These are phyloP conservation scores for Papilio dardanus DNA, from an alignment of 1,140 invertebrate species.

Conservation along the genomic window DNA sequence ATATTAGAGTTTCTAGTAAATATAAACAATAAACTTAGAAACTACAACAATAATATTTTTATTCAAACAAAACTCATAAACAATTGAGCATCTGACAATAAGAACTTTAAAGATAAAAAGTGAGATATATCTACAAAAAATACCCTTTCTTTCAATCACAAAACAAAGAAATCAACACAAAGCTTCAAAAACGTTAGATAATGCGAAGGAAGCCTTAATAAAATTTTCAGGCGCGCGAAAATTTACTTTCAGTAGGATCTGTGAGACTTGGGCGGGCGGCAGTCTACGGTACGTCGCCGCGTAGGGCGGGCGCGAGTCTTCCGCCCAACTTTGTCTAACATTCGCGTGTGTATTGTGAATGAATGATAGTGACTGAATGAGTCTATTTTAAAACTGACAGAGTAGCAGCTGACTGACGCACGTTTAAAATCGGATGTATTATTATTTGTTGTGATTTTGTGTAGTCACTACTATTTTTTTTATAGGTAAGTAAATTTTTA, in stretches of 20 bases:
- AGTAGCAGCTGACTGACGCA: slow-evolving; percentile 5
- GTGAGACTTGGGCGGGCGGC: slow-evolving; percentile 54
- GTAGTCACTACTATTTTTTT: slow-evolving; percentile 40
- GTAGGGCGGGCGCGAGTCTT: slow-evolving; percentile 48
- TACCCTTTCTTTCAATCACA: slow-evolving; percentile 11
- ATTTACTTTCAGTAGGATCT: slow-evolving; percentile 42
- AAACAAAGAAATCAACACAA: slow-evolving; percentile 36
- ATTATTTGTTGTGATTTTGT: slow-evolving; percentile 38
- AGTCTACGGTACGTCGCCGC: slow-evolving; percentile 51
- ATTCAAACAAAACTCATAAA: background rate
- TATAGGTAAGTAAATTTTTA: slow-evolving; percentile 46
- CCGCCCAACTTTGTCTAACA: slow-evolving; percentile 41
- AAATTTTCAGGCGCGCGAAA: slow-evolving; percentile 65
- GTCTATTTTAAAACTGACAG: slow-evolving; percentile 31
- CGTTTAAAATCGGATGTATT: slow-evolving; percentile 24
- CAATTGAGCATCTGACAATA: background rate
- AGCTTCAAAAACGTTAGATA: slow-evolving; percentile 37
- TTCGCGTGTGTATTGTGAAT: slow-evolving; percentile 48
- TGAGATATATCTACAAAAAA: slow-evolving; percentile 6
- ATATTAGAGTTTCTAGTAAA: background rate
- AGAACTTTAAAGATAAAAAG: background rate
- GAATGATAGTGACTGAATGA: slow-evolving; percentile 32
- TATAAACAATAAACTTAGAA: background rate
- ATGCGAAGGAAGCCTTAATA: slow-evolving; percentile 54
- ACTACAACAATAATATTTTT: background rate